These are phyloP conservation scores for Ips typographus DNA, from an alignment of 1,140 invertebrate species.

Conservation along the genomic window DNA sequence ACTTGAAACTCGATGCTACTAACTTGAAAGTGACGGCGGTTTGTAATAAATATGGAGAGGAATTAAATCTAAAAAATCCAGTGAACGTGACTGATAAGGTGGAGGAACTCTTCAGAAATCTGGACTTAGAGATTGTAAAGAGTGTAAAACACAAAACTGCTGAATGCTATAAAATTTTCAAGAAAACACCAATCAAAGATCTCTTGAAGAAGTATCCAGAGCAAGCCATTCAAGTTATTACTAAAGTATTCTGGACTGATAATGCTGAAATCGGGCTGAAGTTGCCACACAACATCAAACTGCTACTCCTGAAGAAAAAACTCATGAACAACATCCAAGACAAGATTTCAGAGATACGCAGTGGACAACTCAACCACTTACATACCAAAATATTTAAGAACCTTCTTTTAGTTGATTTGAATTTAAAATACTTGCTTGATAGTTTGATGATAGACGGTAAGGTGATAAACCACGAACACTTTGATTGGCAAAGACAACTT, in stretches of 20 bases:
- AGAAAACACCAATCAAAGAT: slow-evolving; percentile 15
- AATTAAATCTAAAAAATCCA: slow-evolving; percentile 72
- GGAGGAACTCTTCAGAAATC: slow-evolving; percentile 46
- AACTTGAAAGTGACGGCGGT: slow-evolving; percentile 59
- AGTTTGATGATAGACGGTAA: slow-evolving; percentile 22
- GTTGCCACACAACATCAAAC: slow-evolving; percentile 30
- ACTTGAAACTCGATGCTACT: slow-evolving; percentile 60
- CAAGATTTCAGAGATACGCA: slow-evolving; percentile 22
- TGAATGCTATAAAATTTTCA: slow-evolving; percentile 35
- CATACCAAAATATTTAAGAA: slow-evolving; percentile 24
- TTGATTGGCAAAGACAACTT: slow-evolving; percentile 86
- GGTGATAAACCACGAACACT: slow-evolving; percentile 55
- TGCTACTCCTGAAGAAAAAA: slow-evolving; percentile 27
- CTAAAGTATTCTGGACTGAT: slow-evolving; percentile 35
- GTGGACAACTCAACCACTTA: slow-evolving; percentile 10
- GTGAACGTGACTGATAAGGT: slow-evolving; percentile 83
- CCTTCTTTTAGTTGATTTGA: slow-evolving; percentile 25
- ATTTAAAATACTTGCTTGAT: slow-evolving; percentile 24
- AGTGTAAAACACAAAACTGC: slow-evolving; percentile 53
- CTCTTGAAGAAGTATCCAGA: slow-evolving; percentile 28
- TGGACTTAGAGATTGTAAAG: slow-evolving; percentile 15
- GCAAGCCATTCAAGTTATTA: slow-evolving; percentile 30
- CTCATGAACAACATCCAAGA: slow-evolving; percentile 25
- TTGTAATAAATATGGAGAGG: slow-evolving; percentile 79
- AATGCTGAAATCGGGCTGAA: slow-evolving; percentile 30